Evolutionary conservation across 2,113 vertebrate genomes (phyloP).

Genomic region (Scomber japonicus): DNA sequence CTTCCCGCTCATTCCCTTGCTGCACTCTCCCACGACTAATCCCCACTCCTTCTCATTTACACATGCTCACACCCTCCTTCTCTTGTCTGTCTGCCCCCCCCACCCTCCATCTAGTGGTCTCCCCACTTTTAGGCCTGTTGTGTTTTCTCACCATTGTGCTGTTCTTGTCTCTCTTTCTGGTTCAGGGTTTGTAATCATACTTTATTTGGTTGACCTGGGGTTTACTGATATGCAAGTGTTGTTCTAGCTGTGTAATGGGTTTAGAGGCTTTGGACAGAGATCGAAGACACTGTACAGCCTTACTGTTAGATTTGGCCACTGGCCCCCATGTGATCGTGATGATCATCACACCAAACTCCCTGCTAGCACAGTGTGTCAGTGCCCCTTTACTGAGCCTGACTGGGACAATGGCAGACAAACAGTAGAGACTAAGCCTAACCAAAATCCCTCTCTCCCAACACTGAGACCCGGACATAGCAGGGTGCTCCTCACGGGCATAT

Average conservation of each 20-base stretch:
- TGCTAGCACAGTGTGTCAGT: conserved; percentile 36
- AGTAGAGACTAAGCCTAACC: conserved; percentile 51
- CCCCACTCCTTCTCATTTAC: conserved; percentile 78
- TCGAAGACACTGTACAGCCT: conserved; percentile 24
- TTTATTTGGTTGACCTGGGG: conserved; percentile 41
- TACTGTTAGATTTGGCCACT: conserved; percentile 30
- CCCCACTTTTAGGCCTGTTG: conserved; percentile 7
- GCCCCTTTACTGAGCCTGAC: conserved; percentile 26
- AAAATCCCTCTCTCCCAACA: conserved; percentile 39
- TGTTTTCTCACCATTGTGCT: conserved; percentile 49
- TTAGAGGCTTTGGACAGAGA: conserved; percentile 52
- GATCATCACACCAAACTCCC: conserved; percentile 21
- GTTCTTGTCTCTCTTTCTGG: conserved; percentile 18
- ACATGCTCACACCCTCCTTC: conserved; percentile 61
- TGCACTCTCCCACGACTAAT: conserved; percentile 83
- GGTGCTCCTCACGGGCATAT: neutral
- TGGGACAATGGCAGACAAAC: conserved; percentile 52
- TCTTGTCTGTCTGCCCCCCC: conserved; percentile 38
- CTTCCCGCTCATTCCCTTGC: conserved; percentile 76
- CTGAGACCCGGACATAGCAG: conserved; percentile 28
- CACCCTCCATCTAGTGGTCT: conserved; percentile 2
- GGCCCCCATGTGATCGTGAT: conserved; percentile 5
- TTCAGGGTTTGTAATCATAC: conserved; percentile 45
- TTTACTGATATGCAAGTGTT: conserved; percentile 37
- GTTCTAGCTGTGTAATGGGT: conserved; percentile 45